Evolutionary conservation across 1,140 invertebrate species (phyloP).

Genomic region (Epicauta chinensis): DNA sequence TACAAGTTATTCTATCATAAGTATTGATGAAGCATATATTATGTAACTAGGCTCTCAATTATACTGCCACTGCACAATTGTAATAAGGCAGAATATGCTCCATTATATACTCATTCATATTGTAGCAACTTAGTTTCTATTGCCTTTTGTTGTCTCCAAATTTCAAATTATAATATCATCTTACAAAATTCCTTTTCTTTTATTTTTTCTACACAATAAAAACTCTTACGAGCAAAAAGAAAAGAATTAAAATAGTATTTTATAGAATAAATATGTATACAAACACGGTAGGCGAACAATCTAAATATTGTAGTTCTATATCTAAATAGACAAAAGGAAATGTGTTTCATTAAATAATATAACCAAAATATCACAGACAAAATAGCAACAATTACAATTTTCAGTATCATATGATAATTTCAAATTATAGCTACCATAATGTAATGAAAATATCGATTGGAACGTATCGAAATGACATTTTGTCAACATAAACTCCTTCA

Average conservation of each 20-base stretch:
- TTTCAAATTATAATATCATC: too few relatives aligned
- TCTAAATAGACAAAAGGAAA: constrained; percentile 13
- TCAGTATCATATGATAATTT: too few relatives aligned
- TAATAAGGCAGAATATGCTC: constrained; percentile 17
- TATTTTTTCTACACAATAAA: too few relatives aligned
- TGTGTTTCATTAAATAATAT: constrained; percentile 13
- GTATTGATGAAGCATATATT: constrained; percentile 17
- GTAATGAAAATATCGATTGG: too few relatives aligned
- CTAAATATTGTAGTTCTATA: constrained; percentile 5
- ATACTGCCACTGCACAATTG: constrained; percentile 13
- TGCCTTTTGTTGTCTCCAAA: too few relatives aligned
- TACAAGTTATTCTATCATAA: constrained; percentile 12
- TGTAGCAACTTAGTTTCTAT: too few relatives aligned
- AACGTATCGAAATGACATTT: too few relatives aligned
- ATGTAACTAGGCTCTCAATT: constrained; percentile 15
- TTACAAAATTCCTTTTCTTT: too few relatives aligned
- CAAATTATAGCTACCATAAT: too few relatives aligned
- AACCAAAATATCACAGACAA: constrained; percentile 18
- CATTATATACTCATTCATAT: constrained; percentile 1
- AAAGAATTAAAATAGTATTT: constrained; percentile 1
- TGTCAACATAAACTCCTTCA: too few relatives aligned
- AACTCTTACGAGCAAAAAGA: too few relatives aligned
- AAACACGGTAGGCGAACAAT: constrained; percentile 16
- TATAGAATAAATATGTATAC: constrained; percentile 11
- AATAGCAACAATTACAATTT: constrained; percentile 14